Conservation (phyloP, 1,140 invertebrate species). For the Zaprionus davidi region DNA sequence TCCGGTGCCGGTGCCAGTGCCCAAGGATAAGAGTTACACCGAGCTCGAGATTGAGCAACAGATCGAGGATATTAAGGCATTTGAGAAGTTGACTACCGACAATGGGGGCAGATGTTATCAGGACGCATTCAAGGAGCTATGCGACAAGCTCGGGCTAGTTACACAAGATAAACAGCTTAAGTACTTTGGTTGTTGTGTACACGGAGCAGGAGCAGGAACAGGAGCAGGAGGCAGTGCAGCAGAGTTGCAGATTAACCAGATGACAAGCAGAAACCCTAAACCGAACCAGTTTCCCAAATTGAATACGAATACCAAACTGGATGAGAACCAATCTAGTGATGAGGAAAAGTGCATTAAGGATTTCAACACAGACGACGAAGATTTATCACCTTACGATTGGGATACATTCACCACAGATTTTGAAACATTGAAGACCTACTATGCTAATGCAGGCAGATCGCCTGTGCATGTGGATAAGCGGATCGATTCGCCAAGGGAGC, state of each 20-base stretch:
- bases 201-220: background rate
- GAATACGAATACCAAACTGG: background rate
- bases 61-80: constrained; percentile 64
- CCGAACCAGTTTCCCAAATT: background rate
- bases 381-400: constrained; percentile 24
- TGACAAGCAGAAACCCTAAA: background rate
- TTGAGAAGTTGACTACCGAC: constrained; percentile 28
- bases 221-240: background rate
- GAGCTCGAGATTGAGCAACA: constrained; percentile 67
- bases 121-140: constrained; percentile 61
- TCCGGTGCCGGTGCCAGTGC: background rate
- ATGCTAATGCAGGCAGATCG: background rate
- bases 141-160: constrained; percentile 51
- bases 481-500: background rate
- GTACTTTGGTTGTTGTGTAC: background rate
- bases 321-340: background rate
- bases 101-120: constrained; percentile 39
- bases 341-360: background rate
- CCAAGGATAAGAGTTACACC: constrained; percentile 45
- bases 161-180: constrained; percentile 14
- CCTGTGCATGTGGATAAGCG: background rate
- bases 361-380: background rate
- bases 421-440: constrained; percentile 1
- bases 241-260: background rate
- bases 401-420: constrained; percentile 22